Conservation (phyloP, 2,797 vertebrate genomes). For the Crossoptilon crossoptilon region DNA sequence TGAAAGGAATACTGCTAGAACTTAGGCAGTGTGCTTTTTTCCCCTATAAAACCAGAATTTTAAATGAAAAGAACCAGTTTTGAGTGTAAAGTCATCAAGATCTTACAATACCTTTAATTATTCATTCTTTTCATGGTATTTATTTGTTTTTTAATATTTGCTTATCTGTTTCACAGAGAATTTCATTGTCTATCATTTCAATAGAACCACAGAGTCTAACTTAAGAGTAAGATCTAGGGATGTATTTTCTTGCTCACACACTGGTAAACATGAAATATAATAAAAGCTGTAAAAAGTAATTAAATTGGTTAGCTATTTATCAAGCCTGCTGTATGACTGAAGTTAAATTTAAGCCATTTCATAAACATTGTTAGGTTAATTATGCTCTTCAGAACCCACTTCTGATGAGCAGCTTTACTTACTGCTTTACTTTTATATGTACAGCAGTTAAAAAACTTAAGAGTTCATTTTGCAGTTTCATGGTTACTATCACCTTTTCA, state of each 20-base stretch:
- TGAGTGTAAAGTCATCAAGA: background rate
- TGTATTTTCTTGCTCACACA: background rate
- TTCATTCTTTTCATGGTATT: background rate
- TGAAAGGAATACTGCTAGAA: background rate
- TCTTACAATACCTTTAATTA: background rate
- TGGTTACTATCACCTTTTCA: background rate
- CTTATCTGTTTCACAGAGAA: background rate
- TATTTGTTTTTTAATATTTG: background rate
- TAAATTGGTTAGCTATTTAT: background rate
- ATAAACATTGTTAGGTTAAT: background rate
- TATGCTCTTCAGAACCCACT: rapidly evolving
- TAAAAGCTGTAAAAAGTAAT: background rate
- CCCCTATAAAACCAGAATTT: background rate
- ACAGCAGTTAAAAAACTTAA: background rate
- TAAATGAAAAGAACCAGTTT: background rate
- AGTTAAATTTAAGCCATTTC: background rate
- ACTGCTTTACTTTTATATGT: background rate
- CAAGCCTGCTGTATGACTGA: background rate
- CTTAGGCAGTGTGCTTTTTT: background rate
- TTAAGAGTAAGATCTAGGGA: background rate
- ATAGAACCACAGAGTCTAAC: background rate
- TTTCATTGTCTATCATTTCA: background rate
- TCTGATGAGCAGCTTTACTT: background rate
- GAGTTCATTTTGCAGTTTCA: background rate
- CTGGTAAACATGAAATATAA: background rate